Percentiles rank a stretch among this genome's conserved stretches.
Evolutionary conservation across 1,140 invertebrate genomes (phyloP).

Genomic region (Acyrthosiphon pisum): DNA sequence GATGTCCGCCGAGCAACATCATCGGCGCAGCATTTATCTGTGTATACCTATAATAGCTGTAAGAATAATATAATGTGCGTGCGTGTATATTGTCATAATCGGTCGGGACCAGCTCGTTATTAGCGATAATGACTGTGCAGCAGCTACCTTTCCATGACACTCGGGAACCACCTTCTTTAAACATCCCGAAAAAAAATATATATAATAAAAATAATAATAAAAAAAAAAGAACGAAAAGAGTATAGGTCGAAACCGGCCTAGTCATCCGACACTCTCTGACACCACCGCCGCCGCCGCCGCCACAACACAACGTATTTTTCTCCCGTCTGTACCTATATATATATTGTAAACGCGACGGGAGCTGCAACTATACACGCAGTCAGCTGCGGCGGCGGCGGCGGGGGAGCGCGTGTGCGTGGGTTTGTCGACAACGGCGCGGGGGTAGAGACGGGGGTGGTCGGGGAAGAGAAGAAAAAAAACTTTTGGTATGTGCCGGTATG

Average conservation of each 20-base stretch:
- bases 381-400: background rate
- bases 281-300: background rate
- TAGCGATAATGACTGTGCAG: conserved; percentile 52
- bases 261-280: conserved; percentile 51
- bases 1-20: background rate
- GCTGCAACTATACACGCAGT: background rate
- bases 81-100: conserved; percentile 51
- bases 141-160: conserved; percentile 53
- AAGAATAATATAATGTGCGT: background rate
- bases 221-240: conserved; percentile 2
- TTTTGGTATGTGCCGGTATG: conserved; percentile 42
- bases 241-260: conserved; percentile 49
- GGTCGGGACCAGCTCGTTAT: conserved; percentile 41
- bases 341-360: conserved; percentile 32
- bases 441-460: background rate
- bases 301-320: background rate
- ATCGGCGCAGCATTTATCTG: background rate
- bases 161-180: conserved; percentile 53
- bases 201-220: background rate
- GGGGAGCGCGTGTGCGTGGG: conserved; percentile 25
- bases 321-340: background rate
- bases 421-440: background rate
- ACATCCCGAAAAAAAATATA: conserved; percentile 4
- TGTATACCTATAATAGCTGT: background rate
- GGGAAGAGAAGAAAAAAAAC: background rate